Base-by-base conservation (phyloP, 2,113 vertebrate species). In the Reinhardtius hippoglossoides region DNA sequence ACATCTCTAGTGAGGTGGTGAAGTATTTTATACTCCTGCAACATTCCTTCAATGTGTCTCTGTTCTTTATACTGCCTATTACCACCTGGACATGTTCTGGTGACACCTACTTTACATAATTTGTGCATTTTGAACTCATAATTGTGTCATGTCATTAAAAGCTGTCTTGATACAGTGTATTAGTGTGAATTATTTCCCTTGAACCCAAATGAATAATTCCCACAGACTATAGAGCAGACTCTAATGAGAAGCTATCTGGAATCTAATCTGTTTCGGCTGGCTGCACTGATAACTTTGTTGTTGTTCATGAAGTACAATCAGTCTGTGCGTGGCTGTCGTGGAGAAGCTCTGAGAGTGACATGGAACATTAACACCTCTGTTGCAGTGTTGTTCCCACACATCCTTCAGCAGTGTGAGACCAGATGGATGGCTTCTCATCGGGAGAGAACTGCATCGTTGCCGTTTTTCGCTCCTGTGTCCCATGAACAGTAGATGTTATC, bases 351-450 rank as follows among this genome's bases (percentile, higher is more conserved):
- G 67, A 81, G 67, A 82, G 86, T 86, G 83, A 85, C 80, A 88
- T 81, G 78, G 89, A 85, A 88, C 91, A 91, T 91, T 91, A 87
- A 87, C 89, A 83, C 89, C 84, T 91, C 70, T 2, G 18, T 50
- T 74, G 72, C 80, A 69, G 67, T 83, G 83, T 81, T 87, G 83
- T 87, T 83, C 74, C 85, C 85, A 84, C 91, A 87, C 84, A 78
- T 84, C 70, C 42, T 77, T 88, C 88, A 71, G 44, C 79, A 77
- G 77, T 85, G 90, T 90, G 87, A 92, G 73, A 86, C 78, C 88
- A 92, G 88, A 91, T 86, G 88, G 90, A 90, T 60, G 40, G 83
- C 12, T 82, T 65, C 42, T 89, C 81, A 55, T 27, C 54, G 79
- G 67, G 64, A 77, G 69, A 76, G 27, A 12, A 62, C 42, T 50